phyloP scores from a whole-genome alignment of 2,888 invertebrate species.

The Glyphotaelius pellucidus region DNA sequence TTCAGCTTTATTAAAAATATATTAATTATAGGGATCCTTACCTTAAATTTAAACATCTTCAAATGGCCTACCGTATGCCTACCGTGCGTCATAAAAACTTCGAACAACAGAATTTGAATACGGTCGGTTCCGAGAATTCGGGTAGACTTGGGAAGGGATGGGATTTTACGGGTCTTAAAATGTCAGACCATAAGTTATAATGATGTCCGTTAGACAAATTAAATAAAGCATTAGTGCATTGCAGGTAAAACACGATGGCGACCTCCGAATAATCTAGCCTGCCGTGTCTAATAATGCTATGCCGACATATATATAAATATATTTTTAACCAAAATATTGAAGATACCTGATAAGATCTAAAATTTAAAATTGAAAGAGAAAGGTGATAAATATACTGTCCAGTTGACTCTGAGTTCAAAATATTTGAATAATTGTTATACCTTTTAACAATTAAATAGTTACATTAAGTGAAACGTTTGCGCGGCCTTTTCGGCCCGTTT shows the following conservation, averaged over 20 bases:
- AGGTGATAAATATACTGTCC: no score
- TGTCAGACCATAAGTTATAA: neutral
- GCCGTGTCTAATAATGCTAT: neutral
- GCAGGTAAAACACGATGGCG: neutral
- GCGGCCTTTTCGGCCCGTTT: no score
- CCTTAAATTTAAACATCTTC: neutral
- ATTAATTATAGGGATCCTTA: neutral
- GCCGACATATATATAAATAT: neutral
- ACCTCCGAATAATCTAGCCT: neutral
- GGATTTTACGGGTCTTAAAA: conserved; percentile 22
- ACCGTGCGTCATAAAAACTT: neutral
- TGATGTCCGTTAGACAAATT: conserved; percentile 28
- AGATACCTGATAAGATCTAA: no score
- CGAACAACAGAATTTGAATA: neutral
- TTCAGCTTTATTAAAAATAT: neutral
- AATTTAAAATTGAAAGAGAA: neutral
- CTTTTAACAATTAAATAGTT: no score
- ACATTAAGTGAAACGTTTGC: no score
- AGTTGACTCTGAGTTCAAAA: no score
- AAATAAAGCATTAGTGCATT: neutral
- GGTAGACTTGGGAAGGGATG: neutral
- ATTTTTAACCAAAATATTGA: no score
- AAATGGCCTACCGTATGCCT: neutral
- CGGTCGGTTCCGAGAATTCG: neutral
- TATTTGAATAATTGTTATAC: no score